Evolutionary conservation across 2,797 vertebrate species (phyloP).

Genomic region (Streptopelia turtur): DNA sequence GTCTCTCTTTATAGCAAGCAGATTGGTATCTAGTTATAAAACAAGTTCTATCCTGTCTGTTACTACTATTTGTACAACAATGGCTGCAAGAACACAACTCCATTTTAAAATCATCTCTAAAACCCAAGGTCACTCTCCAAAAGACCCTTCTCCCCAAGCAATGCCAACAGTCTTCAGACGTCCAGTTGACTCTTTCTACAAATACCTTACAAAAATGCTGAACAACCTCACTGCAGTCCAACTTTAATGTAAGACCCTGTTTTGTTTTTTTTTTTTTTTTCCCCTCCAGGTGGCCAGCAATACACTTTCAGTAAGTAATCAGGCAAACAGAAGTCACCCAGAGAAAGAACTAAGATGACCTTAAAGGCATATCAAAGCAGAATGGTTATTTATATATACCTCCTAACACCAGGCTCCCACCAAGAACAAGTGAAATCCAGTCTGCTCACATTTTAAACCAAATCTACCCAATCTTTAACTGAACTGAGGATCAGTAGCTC

Average conservation of each 20-base stretch:
- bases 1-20: not conserved
- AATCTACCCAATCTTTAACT: not conserved
- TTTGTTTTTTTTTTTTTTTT: not conserved
- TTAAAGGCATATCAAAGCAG: not conserved
- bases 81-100: not conserved
- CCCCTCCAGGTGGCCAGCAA: not conserved
- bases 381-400: conserved; percentile 15
- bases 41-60: not conserved
- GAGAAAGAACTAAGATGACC: not conserved
- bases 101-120: not conserved
- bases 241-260: not conserved
- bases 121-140: not conserved
- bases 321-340: not conserved
- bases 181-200: not conserved
- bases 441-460: not conserved
- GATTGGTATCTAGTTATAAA: not conserved
- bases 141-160: not conserved
- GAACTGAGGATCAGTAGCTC: not conserved
- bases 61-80: not conserved
- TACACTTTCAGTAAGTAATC: not conserved
- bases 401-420: not conserved
- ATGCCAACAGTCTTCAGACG: not conserved
- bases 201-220: not conserved
- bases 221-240: not conserved
- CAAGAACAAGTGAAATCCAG: not conserved